phyloP scores from a whole-genome alignment of 2,888 invertebrate genomes.

The Pollenia angustigena region DNA sequence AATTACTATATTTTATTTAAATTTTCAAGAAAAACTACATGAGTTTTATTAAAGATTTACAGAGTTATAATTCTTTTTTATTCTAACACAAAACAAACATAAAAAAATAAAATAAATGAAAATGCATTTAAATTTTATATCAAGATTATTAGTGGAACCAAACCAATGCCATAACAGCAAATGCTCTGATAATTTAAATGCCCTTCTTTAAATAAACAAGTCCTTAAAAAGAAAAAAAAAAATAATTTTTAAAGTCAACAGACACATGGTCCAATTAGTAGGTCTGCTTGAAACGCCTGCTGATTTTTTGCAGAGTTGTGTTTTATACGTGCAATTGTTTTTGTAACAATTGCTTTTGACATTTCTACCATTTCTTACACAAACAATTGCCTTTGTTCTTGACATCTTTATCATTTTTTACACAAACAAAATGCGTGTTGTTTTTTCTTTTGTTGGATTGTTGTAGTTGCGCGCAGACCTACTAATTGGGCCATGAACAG shows the following conservation, averaged over 20 bases:
- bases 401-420: too few relatives aligned
- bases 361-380: too few relatives aligned
- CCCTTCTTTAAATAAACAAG: constrained; percentile 1
- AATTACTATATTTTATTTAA: not conserved
- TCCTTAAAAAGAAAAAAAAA: constrained; percentile 19
- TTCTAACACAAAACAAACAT: constrained; percentile 24
- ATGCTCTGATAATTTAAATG: constrained; percentile 8
- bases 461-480: too few relatives aligned
- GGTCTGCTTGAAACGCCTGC: too few relatives aligned
- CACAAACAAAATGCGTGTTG: too few relatives aligned
- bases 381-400: too few relatives aligned
- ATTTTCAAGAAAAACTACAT: constrained; percentile 35
- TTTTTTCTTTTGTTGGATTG: too few relatives aligned
- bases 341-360: too few relatives aligned
- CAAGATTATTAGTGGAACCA: constrained; percentile 6
- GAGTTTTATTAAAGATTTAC: constrained; percentile 49
- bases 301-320: too few relatives aligned
- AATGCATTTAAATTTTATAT: constrained; percentile 25
- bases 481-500: too few relatives aligned
- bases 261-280: too few relatives aligned
- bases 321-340: too few relatives aligned
- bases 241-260: not conserved
- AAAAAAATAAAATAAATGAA: constrained; percentile 26
- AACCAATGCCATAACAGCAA: not conserved
- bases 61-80: constrained; percentile 15